A percentile compares a stretch with the other conserved stretches of the same genome.
Conservation (phyloP, 2,888 invertebrate genomes). For the Tiphia femorata region DNA sequence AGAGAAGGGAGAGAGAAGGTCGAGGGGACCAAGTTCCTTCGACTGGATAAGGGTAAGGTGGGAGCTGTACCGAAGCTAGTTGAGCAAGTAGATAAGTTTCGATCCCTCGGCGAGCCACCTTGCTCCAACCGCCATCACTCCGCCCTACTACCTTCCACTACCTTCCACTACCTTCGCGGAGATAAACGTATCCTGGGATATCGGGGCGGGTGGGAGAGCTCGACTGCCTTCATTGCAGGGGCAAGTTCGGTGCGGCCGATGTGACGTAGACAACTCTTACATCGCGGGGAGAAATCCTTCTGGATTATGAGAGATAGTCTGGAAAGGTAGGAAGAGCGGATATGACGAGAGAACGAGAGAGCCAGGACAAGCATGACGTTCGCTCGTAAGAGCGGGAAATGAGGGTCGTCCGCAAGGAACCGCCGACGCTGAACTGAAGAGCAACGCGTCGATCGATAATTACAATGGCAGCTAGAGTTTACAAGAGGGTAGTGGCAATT, state of each 20-base stretch:
- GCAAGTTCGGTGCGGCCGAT: slow-evolving; percentile 38
- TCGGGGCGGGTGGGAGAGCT: too few relatives aligned
- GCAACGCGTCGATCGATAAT: too few relatives aligned
- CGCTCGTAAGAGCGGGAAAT: not conserved
- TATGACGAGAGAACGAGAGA: slow-evolving; percentile 16
- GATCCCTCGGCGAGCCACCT: slow-evolving; percentile 63
- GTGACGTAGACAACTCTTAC: slow-evolving; percentile 32
- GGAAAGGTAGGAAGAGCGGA: slow-evolving; percentile 6
- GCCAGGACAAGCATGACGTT: too few relatives aligned
- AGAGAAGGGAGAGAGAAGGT: slow-evolving; percentile 27
- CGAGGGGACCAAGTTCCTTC: slow-evolving; percentile 54
- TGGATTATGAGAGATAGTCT: slow-evolving; percentile 39
- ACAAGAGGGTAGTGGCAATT: too few relatives aligned
- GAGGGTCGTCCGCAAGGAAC: too few relatives aligned
- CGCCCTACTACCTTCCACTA: slow-evolving; percentile 40
- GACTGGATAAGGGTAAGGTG: slow-evolving; percentile 60
- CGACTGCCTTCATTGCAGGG: slow-evolving; percentile 37
- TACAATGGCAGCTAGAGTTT: too few relatives aligned
- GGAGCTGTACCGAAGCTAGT: slow-evolving; percentile 61
- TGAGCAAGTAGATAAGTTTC: slow-evolving; percentile 68
- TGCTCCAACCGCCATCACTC: slow-evolving; percentile 53
- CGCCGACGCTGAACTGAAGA: too few relatives aligned
- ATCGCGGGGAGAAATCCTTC: slow-evolving; percentile 33
- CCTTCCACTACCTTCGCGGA: slow-evolving; percentile 40
- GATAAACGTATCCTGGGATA: slow-evolving; percentile 52